Evolutionary conservation across 2,113 vertebrate species (phyloP).

Genomic region (Elephantulus edwardii): DNA sequence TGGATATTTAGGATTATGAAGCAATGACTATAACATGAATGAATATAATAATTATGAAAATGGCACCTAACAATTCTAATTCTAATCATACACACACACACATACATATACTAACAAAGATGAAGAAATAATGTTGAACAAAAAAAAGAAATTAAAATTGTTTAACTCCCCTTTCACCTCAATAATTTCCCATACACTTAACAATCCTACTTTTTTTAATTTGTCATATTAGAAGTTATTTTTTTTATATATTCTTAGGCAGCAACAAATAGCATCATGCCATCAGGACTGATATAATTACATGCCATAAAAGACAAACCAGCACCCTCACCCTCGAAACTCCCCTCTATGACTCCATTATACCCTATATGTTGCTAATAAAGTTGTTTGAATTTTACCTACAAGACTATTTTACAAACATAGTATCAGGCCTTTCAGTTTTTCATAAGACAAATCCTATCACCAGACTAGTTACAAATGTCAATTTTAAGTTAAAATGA

Average conservation of each 20-base stretch:
- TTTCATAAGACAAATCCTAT: slow-evolving; percentile 77
- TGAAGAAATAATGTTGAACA: no score
- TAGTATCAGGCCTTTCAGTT: slow-evolving; percentile 76
- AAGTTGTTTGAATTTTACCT: slow-evolving; percentile 86
- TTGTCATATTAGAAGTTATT: slow-evolving; percentile 80
- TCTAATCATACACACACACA: no score
- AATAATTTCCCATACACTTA: slow-evolving; percentile 80
- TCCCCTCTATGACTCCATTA: slow-evolving; percentile 83
- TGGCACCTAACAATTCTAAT: no score
- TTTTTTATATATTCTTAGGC: slow-evolving; percentile 82
- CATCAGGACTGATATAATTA: slow-evolving; percentile 82
- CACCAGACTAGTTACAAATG: slow-evolving; percentile 80
- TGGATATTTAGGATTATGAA: no score
- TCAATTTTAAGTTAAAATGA: slow-evolving; percentile 78
- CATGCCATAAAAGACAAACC: slow-evolving; percentile 81
- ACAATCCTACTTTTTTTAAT: slow-evolving; percentile 82
- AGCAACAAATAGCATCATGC: slow-evolving; percentile 83
- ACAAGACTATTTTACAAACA: slow-evolving; percentile 83
- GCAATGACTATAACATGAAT: no score
- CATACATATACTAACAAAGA: no score
- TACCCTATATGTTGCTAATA: slow-evolving; percentile 85
- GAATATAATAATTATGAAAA: no score
- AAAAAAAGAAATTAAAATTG: no score
- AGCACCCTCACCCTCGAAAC: slow-evolving; percentile 82
- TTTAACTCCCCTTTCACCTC: slow-evolving; percentile 77